These are phyloP conservation scores for Bimastos eiseni DNA, from an alignment of 2,888 invertebrate species.

Conservation along the genomic window DNA sequence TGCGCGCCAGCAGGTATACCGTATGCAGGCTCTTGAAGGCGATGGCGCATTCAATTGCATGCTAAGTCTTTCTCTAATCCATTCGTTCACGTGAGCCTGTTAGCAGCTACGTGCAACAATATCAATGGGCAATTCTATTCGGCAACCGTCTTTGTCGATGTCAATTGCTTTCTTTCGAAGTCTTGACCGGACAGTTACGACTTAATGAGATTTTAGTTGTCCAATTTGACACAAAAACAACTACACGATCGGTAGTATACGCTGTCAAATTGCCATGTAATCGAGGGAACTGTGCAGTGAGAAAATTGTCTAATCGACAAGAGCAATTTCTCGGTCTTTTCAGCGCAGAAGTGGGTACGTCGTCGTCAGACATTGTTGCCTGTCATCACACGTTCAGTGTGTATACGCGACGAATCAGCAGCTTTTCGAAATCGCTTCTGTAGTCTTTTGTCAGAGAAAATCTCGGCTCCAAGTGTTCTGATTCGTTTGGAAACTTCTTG, in stretches of 20 bases:
- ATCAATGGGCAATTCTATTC: not conserved
- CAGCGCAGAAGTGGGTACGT: not conserved
- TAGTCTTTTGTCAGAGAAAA: not conserved
- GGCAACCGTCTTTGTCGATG: not conserved
- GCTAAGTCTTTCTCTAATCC: too few relatives aligned
- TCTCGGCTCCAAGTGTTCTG: not conserved
- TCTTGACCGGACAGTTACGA: not conserved
- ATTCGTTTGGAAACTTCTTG: not conserved
- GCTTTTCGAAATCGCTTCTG: conserved; percentile 2
- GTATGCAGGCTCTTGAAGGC: too few relatives aligned
- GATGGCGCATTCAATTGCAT: too few relatives aligned
- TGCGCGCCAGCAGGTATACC: too few relatives aligned
- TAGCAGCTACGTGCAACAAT: not conserved
- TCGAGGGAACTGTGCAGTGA: too few relatives aligned
- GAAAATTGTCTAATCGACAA: not conserved
- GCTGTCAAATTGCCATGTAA: not conserved
- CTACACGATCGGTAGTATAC: not conserved
- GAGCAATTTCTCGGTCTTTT: not conserved
- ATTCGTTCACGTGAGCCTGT: too few relatives aligned
- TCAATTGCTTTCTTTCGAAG: not conserved
- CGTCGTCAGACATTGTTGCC: not conserved
- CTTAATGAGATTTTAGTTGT: conserved; percentile 13
- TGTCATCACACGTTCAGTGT: not conserved
- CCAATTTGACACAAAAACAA: conserved; percentile 13
- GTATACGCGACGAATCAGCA: not conserved